Evolutionary conservation across 2,888 invertebrate species (phyloP).

Genomic region (Chaitophorus viminalis): DNA sequence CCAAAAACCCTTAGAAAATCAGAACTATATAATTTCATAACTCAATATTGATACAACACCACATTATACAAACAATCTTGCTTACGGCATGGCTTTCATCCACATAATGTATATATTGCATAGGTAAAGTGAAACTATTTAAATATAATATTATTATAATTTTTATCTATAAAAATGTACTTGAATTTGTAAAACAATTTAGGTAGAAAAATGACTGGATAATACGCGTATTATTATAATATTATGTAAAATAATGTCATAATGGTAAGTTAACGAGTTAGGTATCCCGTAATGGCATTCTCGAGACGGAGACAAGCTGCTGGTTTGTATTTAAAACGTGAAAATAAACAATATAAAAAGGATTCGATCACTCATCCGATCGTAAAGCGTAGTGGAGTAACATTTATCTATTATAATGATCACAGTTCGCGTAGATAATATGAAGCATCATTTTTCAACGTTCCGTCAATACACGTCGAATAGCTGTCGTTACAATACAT

Average conservation of each 20-base stretch:
- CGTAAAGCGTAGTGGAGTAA: not conserved
- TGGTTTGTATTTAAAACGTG: slow-evolving; percentile 1
- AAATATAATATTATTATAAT: no score
- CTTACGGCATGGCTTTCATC: no score
- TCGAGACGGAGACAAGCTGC: not conserved
- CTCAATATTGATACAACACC: no score
- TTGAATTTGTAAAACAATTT: no score
- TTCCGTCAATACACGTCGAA: slow-evolving; percentile 57
- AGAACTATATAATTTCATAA: no score
- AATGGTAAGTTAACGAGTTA: not conserved
- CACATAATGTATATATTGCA: no score
- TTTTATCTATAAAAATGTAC: no score
- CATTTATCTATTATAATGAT: slow-evolving; percentile 59
- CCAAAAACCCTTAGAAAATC: no score
- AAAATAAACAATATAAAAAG: slow-evolving; percentile 13
- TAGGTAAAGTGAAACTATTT: no score
- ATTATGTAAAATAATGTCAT: not conserved
- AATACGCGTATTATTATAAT: not conserved
- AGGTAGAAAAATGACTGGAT: no score
- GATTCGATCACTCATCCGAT: not conserved
- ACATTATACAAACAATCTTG: no score
- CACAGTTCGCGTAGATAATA: slow-evolving; percentile 37
- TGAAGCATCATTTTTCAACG: slow-evolving; percentile 55
- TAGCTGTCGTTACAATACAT: slow-evolving; percentile 41
- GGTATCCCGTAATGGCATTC: not conserved